Evolutionary conservation across 2,888 invertebrate species (phyloP).

Genomic region (Ophion costatus): DNA sequence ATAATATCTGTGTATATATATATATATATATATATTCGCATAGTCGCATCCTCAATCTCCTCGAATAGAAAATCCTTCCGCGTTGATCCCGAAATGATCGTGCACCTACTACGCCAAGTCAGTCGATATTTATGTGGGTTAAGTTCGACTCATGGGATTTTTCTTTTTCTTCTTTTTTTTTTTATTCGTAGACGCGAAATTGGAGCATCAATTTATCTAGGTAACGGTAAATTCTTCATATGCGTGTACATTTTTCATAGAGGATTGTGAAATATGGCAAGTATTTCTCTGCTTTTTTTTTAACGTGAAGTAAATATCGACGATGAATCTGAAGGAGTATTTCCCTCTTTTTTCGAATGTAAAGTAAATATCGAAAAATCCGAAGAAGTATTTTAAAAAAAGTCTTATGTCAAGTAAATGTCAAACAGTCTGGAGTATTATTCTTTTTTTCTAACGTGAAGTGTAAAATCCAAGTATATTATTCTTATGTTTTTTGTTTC

Average conservation of each 20-base stretch:
- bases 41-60: slow-evolving; percentile 49
- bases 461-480: no score
- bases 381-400: no score
- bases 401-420: no score
- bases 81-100: slow-evolving; percentile 54
- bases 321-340: no score
- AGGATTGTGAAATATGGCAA: neutral
- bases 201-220: neutral
- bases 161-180: slow-evolving; percentile 12
- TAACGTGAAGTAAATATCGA: no score
- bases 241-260: neutral
- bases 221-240: neutral
- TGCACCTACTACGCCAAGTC: neutral
- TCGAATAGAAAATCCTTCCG: slow-evolving; percentile 16
- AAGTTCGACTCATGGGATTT: slow-evolving; percentile 44
- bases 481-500: no score
- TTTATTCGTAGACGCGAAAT: neutral
- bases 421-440: no score
- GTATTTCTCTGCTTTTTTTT: no score
- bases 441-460: no score
- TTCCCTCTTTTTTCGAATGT: no score
- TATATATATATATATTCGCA: slow-evolving; percentile 13
- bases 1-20: no score
- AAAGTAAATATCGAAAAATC: no score
- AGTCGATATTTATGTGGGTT: slow-evolving; percentile 49